Conservation (phyloP, 2,113 vertebrate species). For the Stegastes partitus region DNA sequence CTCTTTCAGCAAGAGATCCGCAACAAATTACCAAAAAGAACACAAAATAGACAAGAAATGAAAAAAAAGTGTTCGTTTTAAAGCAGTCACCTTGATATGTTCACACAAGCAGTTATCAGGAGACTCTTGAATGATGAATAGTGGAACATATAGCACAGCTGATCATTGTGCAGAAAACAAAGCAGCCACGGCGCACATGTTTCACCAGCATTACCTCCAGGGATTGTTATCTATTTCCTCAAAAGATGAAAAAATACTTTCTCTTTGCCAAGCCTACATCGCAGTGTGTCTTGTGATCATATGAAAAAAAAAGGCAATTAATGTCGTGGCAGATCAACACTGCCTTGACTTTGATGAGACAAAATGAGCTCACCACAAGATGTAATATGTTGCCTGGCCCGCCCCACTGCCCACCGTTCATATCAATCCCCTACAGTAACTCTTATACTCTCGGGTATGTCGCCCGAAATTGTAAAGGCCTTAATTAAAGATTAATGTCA, state of each 20-base stretch:
- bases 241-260: background rate
- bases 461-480: constrained; percentile 70
- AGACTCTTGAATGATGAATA: background rate
- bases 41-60: background rate
- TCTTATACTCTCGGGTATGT: constrained; percentile 59
- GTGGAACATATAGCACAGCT: constrained; percentile 1
- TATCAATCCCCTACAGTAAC: constrained; percentile 58
- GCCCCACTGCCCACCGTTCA: constrained; percentile 21
- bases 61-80: background rate
- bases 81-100: constrained; percentile 20
- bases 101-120: background rate
- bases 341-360: constrained; percentile 68
- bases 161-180: background rate
- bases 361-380: constrained; percentile 60
- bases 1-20: constrained; percentile 46
- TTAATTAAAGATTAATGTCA: constrained; percentile 86
- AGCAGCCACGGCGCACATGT: background rate
- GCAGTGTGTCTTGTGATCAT: constrained; percentile 17
- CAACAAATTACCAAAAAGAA: constrained; percentile 37
- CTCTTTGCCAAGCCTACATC: constrained; percentile 14
- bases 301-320: constrained; percentile 21
- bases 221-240: constrained; percentile 26
- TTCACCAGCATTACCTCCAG: background rate
- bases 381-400: constrained; percentile 31
- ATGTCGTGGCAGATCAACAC: constrained; percentile 41